phyloP scores from a whole-genome alignment of 2,797 vertebrate species.

The Mionectes olivaceus region DNA sequence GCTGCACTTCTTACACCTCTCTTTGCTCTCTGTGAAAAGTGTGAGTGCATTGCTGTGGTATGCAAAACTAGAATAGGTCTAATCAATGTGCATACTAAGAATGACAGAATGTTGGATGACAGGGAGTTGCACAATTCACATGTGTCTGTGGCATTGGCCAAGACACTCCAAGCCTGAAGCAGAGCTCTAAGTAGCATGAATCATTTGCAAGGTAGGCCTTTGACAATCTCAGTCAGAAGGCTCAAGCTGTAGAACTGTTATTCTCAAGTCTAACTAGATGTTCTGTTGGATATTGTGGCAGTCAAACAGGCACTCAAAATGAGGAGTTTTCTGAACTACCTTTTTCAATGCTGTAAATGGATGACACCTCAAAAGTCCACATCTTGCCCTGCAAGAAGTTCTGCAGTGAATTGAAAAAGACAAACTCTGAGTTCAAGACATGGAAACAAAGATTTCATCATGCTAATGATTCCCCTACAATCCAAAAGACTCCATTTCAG shows the following conservation, averaged over 20 bases:
- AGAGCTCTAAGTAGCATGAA: not conserved
- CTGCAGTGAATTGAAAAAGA: not conserved
- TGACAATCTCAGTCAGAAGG: not conserved
- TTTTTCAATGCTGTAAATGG: not conserved
- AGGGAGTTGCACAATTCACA: not conserved
- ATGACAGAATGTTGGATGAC: not conserved
- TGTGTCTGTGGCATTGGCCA: not conserved
- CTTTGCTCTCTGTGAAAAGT: not conserved
- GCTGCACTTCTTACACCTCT: not conserved
- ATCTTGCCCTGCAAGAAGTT: not conserved
- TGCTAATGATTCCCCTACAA: not conserved
- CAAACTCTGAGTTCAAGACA: not conserved
- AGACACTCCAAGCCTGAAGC: not conserved
- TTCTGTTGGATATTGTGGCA: not conserved
- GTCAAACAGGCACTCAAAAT: not conserved
- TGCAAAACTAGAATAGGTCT: not conserved
- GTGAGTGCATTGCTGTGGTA: not conserved
- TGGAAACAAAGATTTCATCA: not conserved
- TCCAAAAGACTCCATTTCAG: not conserved
- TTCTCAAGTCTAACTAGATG: not conserved
- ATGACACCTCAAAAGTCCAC: not conserved
- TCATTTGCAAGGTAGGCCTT: not conserved
- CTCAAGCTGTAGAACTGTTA: not conserved
- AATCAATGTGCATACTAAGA: not conserved
- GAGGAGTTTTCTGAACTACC: not conserved